Conservation (phyloP, 2,797 vertebrate genomes). For the Microcaecilia unicolor region DNA sequence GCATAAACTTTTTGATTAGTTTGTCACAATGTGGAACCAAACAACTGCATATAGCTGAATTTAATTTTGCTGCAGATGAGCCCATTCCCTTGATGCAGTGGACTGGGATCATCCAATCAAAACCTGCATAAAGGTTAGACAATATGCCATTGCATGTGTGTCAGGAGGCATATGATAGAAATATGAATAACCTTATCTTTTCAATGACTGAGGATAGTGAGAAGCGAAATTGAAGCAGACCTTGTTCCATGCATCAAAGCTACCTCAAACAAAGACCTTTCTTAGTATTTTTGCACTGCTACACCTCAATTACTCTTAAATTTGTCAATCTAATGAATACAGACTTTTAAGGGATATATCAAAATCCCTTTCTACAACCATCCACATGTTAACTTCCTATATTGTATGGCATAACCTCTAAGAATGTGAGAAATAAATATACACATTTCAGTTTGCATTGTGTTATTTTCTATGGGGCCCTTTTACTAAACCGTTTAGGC, state of each 20-base stretch:
- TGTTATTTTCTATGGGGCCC: too few species aligned
- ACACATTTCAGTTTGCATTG: too few species aligned
- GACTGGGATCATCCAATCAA: slow-evolving; percentile 33
- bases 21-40: slow-evolving; percentile 28
- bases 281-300: slow-evolving; percentile 18
- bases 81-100: slow-evolving; percentile 14
- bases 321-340: slow-evolving; percentile 22
- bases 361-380: too few species aligned
- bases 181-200: slow-evolving; percentile 28
- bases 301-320: slow-evolving; percentile 14
- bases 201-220: slow-evolving; percentile 22
- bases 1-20: slow-evolving; percentile 27
- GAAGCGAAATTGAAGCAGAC: slow-evolving; percentile 12
- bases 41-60: slow-evolving; percentile 21
- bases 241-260: slow-evolving; percentile 18
- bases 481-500: too few species aligned
- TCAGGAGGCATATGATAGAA: slow-evolving; percentile 29
- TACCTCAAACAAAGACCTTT: slow-evolving; percentile 16
- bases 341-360: slow-evolving; percentile 5
- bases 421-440: too few species aligned
- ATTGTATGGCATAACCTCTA: too few species aligned
- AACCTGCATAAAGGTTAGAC: slow-evolving; percentile 28
- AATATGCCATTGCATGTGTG: slow-evolving; percentile 24
- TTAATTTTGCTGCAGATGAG: slow-evolving; percentile 28
- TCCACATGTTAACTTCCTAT: too few species aligned